Evolutionary conservation across 2,113 vertebrate genomes (phyloP).

Genomic region (Clarias gariepinus): DNA sequence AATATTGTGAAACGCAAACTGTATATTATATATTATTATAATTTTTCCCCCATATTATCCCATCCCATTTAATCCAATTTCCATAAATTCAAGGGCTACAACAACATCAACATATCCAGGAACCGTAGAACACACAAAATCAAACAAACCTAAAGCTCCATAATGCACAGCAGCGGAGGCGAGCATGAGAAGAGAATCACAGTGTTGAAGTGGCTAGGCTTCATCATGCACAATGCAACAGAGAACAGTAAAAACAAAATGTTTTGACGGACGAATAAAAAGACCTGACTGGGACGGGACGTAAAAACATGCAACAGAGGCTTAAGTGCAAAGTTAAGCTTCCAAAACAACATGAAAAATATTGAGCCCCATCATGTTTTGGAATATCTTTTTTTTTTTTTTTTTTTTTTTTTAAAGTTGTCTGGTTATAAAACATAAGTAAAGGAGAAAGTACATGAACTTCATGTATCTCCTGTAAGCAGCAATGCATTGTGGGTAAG

Average conservation of each 20-base stretch:
- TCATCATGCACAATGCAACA: constrained; percentile 65
- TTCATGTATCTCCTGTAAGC: constrained; percentile 15
- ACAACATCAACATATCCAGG: not conserved
- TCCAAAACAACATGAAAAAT: constrained; percentile 49
- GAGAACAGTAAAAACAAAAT: not conserved
- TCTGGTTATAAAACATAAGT: constrained; percentile 46
- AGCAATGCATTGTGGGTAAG: constrained; percentile 28
- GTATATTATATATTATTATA: not conserved
- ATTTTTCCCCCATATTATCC: not conserved
- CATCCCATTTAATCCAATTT: not conserved
- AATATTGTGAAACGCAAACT: not conserved
- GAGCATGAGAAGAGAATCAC: constrained; percentile 62
- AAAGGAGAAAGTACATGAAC: constrained; percentile 15
- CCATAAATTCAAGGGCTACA: not conserved
- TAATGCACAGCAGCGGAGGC: constrained; percentile 30
- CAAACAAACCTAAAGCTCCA: constrained; percentile 50
- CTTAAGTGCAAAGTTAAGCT: constrained; percentile 75
- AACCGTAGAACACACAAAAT: constrained; percentile 31
- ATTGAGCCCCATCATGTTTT: constrained; percentile 22
- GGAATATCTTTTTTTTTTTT: not conserved
- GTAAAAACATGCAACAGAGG: constrained; percentile 63
- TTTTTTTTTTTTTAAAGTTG: constrained; percentile 46
- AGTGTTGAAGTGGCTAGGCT: constrained; percentile 64
- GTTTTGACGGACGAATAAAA: constrained; percentile 18
- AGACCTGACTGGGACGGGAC: constrained; percentile 54